phyloP scores from a whole-genome alignment of 2,888 invertebrate species.

The Ametastegia equiseti region DNA sequence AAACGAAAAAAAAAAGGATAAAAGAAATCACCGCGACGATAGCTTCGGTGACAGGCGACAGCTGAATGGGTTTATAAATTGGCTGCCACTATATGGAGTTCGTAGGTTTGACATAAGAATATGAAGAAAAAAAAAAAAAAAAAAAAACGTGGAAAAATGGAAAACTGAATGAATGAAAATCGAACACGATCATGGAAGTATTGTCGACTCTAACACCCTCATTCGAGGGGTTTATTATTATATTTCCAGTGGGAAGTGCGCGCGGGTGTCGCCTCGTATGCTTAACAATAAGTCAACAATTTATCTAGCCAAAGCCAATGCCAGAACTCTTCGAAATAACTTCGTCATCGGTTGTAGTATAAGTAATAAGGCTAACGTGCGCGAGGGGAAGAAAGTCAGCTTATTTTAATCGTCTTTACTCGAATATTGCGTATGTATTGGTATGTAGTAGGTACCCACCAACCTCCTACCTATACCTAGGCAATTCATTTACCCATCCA shows the following conservation, averaged over 20 bases:
- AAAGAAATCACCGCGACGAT: constrained; percentile 27
- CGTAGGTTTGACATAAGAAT: constrained; percentile 24
- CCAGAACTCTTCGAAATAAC: background rate
- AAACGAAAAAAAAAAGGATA: background rate
- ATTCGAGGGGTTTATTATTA: background rate
- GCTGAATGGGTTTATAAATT: constrained; percentile 45
- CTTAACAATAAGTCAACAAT: constrained; percentile 30
- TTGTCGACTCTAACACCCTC: background rate
- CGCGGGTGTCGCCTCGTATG: background rate
- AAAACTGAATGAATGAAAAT: background rate
- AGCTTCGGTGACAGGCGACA: constrained; percentile 39
- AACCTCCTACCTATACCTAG: background rate
- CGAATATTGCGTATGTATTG: background rate
- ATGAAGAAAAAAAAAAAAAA: background rate
- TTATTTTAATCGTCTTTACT: constrained; percentile 21
- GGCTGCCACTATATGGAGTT: constrained; percentile 29
- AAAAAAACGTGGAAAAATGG: background rate
- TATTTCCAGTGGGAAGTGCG: background rate
- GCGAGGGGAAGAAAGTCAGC: background rate
- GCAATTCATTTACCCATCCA: no score
- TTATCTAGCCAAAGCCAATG: background rate
- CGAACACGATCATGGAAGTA: background rate
- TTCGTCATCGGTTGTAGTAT: constrained; percentile 27
- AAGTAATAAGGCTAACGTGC: background rate
- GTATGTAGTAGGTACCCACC: background rate